Evolutionary conservation across 2,113 vertebrate species (phyloP), one percentile per base, ranked within the genome.

Genomic region (Poecilia latipinna): DNA sequence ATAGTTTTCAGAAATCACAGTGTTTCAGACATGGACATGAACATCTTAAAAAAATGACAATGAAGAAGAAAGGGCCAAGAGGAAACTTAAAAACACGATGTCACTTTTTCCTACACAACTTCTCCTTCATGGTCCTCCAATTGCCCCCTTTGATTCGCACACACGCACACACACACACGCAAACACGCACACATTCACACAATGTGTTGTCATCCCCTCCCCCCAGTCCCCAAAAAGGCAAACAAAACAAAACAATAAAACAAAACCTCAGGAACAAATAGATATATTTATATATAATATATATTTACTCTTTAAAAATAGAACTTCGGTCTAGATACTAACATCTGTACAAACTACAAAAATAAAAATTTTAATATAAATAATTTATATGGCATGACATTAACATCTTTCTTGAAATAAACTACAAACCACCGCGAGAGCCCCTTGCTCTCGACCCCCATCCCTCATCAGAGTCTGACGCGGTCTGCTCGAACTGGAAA

Each of bases 231-330:
- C 74, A 82, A 85, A 85, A 87, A 88, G 60, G 57, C 75, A 87
- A 89, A 90, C 63, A 84, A 79, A 82, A 91, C 80, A 88, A 89
- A 82, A 91, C 80, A 88, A 89, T 71, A 86, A 81, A 86, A 89
- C 83, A 90, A 75, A 90, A 90, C 90, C 88, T 89, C 79, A 61
- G 78, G 90, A 93, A 93, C 92, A 95, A 94, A 94, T 94, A 95
- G 85, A 94, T 95, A 93, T 94, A 95, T 93, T 94, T 95, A 95
- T 96, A 96, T 97, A 96, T 96, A 94, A 96, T 96, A 96, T 96
- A 95, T 95, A 96, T 96, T 95, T 94, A 96, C 94, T 97, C 95
- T 97, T 97, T 96, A 96, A 97, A 97, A 97, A 97, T 95, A 97
- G 94, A 96, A 95, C 94, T 96, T 97, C 96, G 92, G 94, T 96